Base-by-base conservation (phyloP, 2,113 vertebrate genomes). In the Picathartes gymnocephalus region DNA sequence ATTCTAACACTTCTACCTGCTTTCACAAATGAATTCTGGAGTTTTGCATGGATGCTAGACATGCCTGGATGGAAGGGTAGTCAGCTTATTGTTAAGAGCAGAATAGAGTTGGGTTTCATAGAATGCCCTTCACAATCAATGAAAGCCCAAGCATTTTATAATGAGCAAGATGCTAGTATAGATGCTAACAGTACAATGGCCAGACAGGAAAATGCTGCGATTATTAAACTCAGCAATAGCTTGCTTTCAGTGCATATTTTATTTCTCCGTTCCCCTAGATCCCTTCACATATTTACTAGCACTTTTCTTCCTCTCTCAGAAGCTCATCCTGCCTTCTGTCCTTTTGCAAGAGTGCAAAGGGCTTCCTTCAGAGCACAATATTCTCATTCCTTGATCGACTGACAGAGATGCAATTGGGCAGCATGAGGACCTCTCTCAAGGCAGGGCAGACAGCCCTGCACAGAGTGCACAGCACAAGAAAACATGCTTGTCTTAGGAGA, bases 121-220 rank as follows among this genome's bases (percentile, higher is more conserved):
- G 40, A 95, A 95, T 39, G 39, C 53, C 47, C 65, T 96, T 96
- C 91, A 61, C 77, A 86, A 93, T 74, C 62, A 92, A 92, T 74
- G 87, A 81, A 95, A 88, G 90, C 11, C 1, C 64, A 86, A 92
- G 72, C 40, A 45, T n/a, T 83, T 92, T 11, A 47, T 76, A 92
- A 93, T 74, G 60, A 95, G 90, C 30, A 65, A 74, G 68, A 69
- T 35, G 22, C 64, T 62, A 48, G 47, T 8, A 68, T 3, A 81
- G 64, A 92, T 42, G 30, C 48, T 86, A 88, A 74, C 7, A 33
- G 40, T 37, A 60, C 31, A 60, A n/a, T 0, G 28, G 25, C 57
- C 84, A 53, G 40, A 51, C 44, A 88, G 48, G 40, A 94, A 96
- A 95, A 90, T 6, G 17, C 35, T 62, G 62, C 12, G 28, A 65